Base-by-base conservation (phyloP, 1,140 invertebrate species). In the Liolophura sinensis region DNA sequence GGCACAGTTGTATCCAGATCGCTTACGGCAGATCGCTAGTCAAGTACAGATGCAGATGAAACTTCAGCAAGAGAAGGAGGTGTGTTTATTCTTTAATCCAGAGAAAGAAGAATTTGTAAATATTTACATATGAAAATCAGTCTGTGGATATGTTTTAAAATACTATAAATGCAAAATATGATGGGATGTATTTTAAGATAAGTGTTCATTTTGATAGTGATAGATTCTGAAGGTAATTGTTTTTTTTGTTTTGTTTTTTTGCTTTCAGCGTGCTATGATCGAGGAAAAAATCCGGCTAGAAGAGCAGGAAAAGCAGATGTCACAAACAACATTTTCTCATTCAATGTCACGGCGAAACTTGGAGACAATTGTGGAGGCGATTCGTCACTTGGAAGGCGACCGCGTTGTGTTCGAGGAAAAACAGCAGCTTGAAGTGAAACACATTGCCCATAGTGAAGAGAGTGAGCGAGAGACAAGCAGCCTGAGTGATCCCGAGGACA, bases 331-430 rank as follows among this genome's bases (percentile, higher is more conserved):
- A n/a, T 61, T 61, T 49, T 31, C 65, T 46, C 60, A 67, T 65
- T 74, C 92, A 22, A 93, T 92, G 40, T 94, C 93, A 56, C 89
- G 94, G 50, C 93, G 96, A 78, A 98, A 97, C 82, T 86, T 99
- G 66, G 95, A 98, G 81, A 98, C 96, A 1, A 98, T 99, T 68
- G 95, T 98, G 12, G 96, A 99, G 81, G 97, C 97, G 27, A 98
- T 98, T 73, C 89, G 95, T 49, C 96, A 97, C 78, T 85, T 99
- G 64, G 97, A 99, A 83, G 96, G 97, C 11, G 94, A 97, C 82
- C 92, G 95, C n/a, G 69, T 74, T 54, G 59, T 64, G 25, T 52
- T 71, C 24, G 67, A 72, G 18, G 66, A 72, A 6, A 61, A 63
- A 51, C 55, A 31, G 24, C 46, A 52, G 20, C 55, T 58, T 15